Percentiles rank a stretch among this genome's conserved stretches.
Evolutionary conservation across 2,888 invertebrate genomes (phyloP).

Genomic region (Apeira syringaria): DNA sequence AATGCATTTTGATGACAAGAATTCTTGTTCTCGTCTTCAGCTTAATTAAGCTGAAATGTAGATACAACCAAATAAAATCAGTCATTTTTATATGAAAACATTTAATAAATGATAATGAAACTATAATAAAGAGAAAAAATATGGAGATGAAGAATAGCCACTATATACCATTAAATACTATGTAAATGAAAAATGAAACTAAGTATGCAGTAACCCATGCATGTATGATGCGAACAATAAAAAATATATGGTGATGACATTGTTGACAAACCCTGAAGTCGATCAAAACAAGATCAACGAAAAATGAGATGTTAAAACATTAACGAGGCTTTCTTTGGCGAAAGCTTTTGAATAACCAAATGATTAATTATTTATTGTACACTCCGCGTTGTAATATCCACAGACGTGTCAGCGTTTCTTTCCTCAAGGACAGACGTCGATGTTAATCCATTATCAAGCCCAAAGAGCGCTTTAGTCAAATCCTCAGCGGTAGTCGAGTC

Average conservation of each 20-base stretch:
- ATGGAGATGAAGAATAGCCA: constrained; percentile 17
- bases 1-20: too few species aligned
- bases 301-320: constrained; percentile 6
- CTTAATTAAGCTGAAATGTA: too few species aligned
- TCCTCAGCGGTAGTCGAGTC: constrained; percentile 51
- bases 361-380: constrained; percentile 13
- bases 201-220: constrained; percentile 15
- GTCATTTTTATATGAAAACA: constrained; percentile 20
- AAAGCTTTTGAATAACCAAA: constrained; percentile 10
- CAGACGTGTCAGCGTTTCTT: constrained; percentile 21
- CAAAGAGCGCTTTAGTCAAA: constrained; percentile 24
- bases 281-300: constrained; percentile 4
- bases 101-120: constrained; percentile 31
- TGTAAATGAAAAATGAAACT: constrained; percentile 26
- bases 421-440: constrained; percentile 19
- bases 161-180: constrained; percentile 22
- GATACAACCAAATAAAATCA: too few species aligned
- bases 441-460: constrained; percentile 23
- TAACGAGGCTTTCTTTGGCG: constrained; percentile 5
- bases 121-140: constrained; percentile 18
- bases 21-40: too few species aligned
- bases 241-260: neutral
- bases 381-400: constrained; percentile 25
- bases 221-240: constrained; percentile 8
- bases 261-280: constrained; percentile 4